Evolutionary conservation across 1,140 invertebrate genomes (phyloP).

Genomic region (Musca vetustissima): DNA sequence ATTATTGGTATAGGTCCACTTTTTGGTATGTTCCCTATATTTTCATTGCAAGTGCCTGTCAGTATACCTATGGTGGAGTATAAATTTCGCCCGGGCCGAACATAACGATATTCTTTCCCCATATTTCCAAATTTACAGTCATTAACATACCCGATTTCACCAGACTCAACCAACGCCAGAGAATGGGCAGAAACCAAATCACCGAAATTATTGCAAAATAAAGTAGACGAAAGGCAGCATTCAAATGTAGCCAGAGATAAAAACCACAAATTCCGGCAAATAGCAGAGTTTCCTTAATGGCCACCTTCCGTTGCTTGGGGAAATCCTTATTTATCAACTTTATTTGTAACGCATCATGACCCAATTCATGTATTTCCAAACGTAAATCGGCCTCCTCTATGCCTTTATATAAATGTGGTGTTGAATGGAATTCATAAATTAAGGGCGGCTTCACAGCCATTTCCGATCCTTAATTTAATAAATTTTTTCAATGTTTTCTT

Average conservation of each 20-base stretch:
- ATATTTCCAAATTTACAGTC: not conserved
- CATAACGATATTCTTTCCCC: too few relatives aligned
- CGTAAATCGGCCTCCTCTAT: conserved; percentile 7
- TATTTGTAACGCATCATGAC: conserved; percentile 23
- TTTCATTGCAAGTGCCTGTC: too few relatives aligned
- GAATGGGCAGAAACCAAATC: not conserved
- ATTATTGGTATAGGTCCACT: too few relatives aligned
- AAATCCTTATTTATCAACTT: conserved; percentile 21
- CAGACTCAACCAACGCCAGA: not conserved
- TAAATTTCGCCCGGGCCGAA: too few relatives aligned
- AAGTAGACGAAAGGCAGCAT: not conserved
- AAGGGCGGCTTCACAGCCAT: not conserved
- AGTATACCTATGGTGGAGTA: too few relatives aligned
- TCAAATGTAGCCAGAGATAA: not conserved
- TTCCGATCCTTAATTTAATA: too few relatives aligned
- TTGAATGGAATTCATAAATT: not conserved
- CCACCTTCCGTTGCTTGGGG: not conserved
- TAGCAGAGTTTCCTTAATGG: not conserved
- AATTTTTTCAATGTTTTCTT: too few relatives aligned
- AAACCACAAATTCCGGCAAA: conserved; percentile 4
- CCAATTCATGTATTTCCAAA: conserved; percentile 19
- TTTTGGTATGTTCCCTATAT: too few relatives aligned
- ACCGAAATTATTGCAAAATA: not conserved
- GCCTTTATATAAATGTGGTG: conserved; percentile 7
- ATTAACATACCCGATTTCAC: not conserved